phyloP scores from a whole-genome alignment of 2,113 vertebrate species.

The Rallus limicola region DNA sequence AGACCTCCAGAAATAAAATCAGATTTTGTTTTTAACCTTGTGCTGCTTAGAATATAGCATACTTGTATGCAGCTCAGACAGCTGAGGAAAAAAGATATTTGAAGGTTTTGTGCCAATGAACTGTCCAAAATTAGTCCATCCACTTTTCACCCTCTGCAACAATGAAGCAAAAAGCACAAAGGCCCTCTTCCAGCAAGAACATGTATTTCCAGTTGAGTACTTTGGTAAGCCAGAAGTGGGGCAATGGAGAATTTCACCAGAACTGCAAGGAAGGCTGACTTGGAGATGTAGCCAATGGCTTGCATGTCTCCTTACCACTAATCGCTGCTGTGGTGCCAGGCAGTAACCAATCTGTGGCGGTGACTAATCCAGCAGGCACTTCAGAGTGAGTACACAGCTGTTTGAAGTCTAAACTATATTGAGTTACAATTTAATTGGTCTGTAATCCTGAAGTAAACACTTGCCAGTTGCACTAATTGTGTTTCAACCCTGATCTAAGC shows the following conservation, averaged over 20 bases:
- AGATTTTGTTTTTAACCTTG: neutral
- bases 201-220: neutral
- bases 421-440: conserved; percentile 60
- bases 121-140: neutral
- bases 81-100: neutral
- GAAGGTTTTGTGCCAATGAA: neutral
- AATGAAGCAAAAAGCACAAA: neutral
- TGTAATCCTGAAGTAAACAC: conserved; percentile 33
- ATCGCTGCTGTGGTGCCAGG: neutral
- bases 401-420: conserved; percentile 56
- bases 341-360: neutral
- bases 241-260: neutral
- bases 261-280: neutral
- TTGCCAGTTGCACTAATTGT: conserved; percentile 29
- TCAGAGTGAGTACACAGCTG: neutral
- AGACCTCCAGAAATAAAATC: neutral
- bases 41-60: neutral
- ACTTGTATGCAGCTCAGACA: neutral
- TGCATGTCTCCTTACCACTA: neutral
- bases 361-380: conserved; percentile 7
- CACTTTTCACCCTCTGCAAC: neutral
- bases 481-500: conserved; percentile 13
- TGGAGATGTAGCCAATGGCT: neutral
- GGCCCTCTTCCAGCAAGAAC: neutral
- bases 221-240: neutral